Evolutionary conservation across 2,797 vertebrate species (phyloP), one percentile per base, ranked within the genome.

Genomic region (Ctenopoma multispine): DNA sequence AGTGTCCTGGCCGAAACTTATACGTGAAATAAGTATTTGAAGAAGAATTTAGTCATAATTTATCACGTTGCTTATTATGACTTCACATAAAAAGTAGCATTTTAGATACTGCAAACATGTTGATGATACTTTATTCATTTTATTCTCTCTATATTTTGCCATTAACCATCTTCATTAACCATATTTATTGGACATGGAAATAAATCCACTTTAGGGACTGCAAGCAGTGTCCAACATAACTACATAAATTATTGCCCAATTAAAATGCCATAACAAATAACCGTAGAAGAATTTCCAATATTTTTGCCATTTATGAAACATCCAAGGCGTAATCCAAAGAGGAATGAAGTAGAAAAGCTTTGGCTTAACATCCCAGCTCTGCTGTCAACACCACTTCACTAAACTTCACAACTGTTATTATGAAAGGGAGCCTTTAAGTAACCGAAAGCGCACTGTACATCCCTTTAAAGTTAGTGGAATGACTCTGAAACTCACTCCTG

Each of bases 361-460:
- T 75, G 72, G 59, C 54, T 55, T 56, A 5, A 51, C 43, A 48
- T 67, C 51, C 23, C 44, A 17, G 50, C 47, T 78, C 66, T 53
- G 68, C 85, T 90, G 86, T 91, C 82, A 81, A 55, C 83, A 78
- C 72, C 63, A 77, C 72, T 86, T 84, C 71, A 84, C 55, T 61
- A 68, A 75, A 75, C 36, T 67, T 74, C 66, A 72, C 75, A 4
- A 38, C 60, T 61, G 62, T 79, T 83, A 80, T 70, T 77, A 54
- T 76, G 82, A 86, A 72, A 61, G 74, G 65, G 72, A 81, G 57
- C 34, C 7, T 82, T 84, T 81, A 76, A 80, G 76, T 60, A 53
- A 81, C 44, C 59, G 20, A 72, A 80, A 81, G 75, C 66, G 75
- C 70, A 75, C 77, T 47, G 69, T 72, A 61, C 60, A 71, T 84